phyloP scores from a whole-genome alignment of 2,888 invertebrate species.

The Andrena hattorfiana region DNA sequence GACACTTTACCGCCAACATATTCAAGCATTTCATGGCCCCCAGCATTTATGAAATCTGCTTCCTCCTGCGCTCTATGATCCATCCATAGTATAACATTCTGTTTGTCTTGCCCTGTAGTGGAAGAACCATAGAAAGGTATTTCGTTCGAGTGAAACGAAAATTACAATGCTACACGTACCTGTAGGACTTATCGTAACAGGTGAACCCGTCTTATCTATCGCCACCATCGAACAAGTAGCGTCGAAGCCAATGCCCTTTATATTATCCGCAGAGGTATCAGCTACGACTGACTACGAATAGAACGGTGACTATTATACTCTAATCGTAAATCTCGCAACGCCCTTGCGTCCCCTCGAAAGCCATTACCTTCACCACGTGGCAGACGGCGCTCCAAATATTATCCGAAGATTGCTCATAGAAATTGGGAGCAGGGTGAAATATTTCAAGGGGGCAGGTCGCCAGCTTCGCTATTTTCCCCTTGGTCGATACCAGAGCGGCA shows the following conservation, averaged over 20 bases:
- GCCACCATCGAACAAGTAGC: conserved; percentile 97
- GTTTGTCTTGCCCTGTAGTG: conserved; percentile 88
- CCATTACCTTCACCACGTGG: conserved; percentile 90
- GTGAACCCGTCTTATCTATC: conserved; percentile 89
- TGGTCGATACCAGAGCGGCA: conserved; percentile 91
- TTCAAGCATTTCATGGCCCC: conserved; percentile 91
- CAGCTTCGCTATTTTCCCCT: conserved; percentile 89
- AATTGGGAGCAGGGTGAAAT: conserved; percentile 91
- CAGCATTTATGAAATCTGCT: conserved; percentile 92
- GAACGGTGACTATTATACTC: neutral
- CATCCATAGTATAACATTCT: conserved; percentile 96
- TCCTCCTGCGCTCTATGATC: conserved; percentile 94
- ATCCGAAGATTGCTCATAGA: conserved; percentile 96
- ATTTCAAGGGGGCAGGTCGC: conserved; percentile 90
- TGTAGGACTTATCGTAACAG: conserved; percentile 90
- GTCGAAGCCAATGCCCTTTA: conserved; percentile 97
- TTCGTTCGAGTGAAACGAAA: neutral
- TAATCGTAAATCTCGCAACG: neutral
- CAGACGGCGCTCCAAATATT: conserved; percentile 94
- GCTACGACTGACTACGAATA: conserved; percentile 64
- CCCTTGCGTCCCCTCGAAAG: neutral
- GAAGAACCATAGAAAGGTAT: neutral
- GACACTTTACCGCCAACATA: conserved; percentile 97
- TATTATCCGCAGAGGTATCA: conserved; percentile 76
- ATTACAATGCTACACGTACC: conserved; percentile 81